Percentiles rank a stretch among this genome's conserved stretches.
phyloP scores from a whole-genome alignment of 2,888 invertebrate species.

The Eulithis prunata region DNA sequence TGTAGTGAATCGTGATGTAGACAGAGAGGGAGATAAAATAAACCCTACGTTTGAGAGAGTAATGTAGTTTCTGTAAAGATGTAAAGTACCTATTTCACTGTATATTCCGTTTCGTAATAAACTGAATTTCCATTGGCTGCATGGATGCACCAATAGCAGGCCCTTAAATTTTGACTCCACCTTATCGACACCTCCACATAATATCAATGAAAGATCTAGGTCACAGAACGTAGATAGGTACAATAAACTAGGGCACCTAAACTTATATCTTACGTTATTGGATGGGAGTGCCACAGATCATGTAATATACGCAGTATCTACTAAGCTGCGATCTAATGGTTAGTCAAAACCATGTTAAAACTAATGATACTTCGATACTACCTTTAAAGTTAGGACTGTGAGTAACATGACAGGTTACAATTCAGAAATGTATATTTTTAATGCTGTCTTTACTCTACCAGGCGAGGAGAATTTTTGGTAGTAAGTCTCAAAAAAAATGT shows the following conservation, averaged over 20 bases:
- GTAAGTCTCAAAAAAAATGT: no score
- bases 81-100: background rate
- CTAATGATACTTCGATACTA: no score
- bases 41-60: background rate
- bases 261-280: background rate
- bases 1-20: no score
- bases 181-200: constrained; percentile 6
- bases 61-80: background rate
- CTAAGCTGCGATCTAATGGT: no score
- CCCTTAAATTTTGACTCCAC: constrained; percentile 13
- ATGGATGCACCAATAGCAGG: constrained; percentile 13
- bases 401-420: no score
- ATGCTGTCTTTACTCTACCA: no score
- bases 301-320: no score
- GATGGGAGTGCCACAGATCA: background rate
- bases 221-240: constrained; percentile 1
- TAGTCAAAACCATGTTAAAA: no score
- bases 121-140: constrained; percentile 16
- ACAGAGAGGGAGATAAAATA: no score
- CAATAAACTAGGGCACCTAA: background rate
- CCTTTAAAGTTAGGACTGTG: no score
- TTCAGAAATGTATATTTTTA: no score
- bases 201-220: constrained; percentile 14
- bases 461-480: no score
- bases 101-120: background rate